phyloP scores from a whole-genome alignment of 1,140 invertebrate genomes.

The Ostrea edulis region DNA sequence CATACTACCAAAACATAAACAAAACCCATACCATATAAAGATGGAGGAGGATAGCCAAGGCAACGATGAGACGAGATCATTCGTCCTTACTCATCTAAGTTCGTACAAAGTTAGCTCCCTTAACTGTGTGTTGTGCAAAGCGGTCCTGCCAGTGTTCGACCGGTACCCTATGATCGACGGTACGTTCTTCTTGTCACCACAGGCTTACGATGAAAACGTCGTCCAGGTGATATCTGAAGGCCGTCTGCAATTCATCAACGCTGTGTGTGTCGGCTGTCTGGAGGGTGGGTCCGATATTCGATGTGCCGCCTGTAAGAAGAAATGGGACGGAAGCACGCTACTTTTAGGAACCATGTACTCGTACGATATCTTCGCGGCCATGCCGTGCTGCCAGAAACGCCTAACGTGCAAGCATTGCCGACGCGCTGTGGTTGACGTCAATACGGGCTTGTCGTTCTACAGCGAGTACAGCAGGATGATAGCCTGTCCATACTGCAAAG shows the following conservation, averaged over 20 bases:
- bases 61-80: conserved; percentile 92
- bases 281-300: conserved; percentile 89
- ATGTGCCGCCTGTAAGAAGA: conserved; percentile 90
- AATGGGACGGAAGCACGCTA: conserved; percentile 95
- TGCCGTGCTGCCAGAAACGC: conserved; percentile 95
- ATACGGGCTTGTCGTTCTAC: conserved; percentile 88
- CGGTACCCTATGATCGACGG: conserved; percentile 97
- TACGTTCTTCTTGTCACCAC: conserved; percentile 96
- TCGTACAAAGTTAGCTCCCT: conserved; percentile 70
- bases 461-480: conserved; percentile 96
- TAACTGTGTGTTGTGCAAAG: conserved; percentile 89
- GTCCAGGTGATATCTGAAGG: conserved; percentile 87
- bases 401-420: conserved; percentile 83
- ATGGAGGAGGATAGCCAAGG: conserved; percentile 98
- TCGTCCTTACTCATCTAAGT: conserved; percentile 76
- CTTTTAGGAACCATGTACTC: conserved; percentile 98
- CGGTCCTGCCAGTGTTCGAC: conserved; percentile 95
- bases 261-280: conserved; percentile 95
- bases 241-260: conserved; percentile 92
- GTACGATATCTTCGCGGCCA: conserved; percentile 98
- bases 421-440: conserved; percentile 74
- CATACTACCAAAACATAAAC: conserved; percentile 93
- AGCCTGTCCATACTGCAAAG: conserved; percentile 93
- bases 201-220: conserved; percentile 70
- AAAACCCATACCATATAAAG: conserved; percentile 91